Conservation (phyloP, 2,797 vertebrate genomes). For the Myotis daubentonii region DNA sequence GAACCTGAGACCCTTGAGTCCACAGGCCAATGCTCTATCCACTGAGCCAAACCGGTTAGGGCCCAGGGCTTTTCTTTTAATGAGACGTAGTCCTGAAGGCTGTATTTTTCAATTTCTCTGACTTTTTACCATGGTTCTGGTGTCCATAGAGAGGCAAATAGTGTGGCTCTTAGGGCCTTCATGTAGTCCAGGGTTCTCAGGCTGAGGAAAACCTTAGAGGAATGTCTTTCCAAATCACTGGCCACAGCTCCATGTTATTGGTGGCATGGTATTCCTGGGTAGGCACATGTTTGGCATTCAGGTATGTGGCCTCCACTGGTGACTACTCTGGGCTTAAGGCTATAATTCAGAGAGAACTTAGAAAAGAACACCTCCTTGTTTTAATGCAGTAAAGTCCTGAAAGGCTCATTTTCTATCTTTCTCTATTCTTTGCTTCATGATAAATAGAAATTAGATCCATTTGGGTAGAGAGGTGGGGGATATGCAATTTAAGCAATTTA, state of each 20-base stretch:
- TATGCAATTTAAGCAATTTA: background rate
- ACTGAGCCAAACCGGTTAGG: too few species aligned
- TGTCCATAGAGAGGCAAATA: background rate
- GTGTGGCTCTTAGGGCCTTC: background rate
- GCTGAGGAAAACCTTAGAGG: background rate
- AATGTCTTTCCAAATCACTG: background rate
- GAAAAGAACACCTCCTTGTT: background rate
- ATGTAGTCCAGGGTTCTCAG: background rate
- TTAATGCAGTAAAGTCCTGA: background rate
- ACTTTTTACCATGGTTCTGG: background rate
- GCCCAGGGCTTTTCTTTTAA: background rate
- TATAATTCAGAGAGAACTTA: background rate
- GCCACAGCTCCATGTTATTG: background rate
- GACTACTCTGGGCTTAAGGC: background rate
- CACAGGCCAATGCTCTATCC: too few species aligned
- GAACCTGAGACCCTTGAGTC: too few species aligned
- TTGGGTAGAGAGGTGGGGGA: background rate
- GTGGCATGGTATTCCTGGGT: background rate
- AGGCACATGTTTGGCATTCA: background rate
- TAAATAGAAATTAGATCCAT: constrained; percentile 11
- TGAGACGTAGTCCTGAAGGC: background rate
- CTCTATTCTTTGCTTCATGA: background rate
- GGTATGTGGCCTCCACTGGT: background rate
- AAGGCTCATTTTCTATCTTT: background rate
- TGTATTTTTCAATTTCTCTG: background rate